Percentiles rank a stretch among this genome's conserved stretches.
These are phyloP conservation scores for Sisor rabdophorus DNA, from an alignment of 2,113 vertebrate genomes.

Conservation along the genomic window DNA sequence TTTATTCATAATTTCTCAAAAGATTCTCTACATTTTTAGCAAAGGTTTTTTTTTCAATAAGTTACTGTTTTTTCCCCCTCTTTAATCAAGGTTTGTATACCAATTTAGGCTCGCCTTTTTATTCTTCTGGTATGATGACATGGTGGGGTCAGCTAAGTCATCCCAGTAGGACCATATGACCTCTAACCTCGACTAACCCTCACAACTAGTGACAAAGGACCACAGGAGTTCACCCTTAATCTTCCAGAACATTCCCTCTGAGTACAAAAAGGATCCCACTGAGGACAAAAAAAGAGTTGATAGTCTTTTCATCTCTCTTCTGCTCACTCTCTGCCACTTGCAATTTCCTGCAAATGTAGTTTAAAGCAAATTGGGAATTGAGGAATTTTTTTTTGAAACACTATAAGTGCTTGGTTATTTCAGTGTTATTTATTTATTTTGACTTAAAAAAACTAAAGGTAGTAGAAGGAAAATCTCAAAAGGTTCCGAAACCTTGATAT, in stretches of 20 bases:
- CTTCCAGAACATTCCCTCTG: conserved; percentile 29
- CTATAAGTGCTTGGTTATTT: conserved; percentile 8
- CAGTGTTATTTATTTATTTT: conserved; percentile 19
- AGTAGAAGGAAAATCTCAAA: not conserved
- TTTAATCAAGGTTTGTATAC: conserved; percentile 13
- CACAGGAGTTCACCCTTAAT: conserved; percentile 47
- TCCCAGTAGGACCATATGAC: conserved; percentile 29
- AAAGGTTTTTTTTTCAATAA: conserved; percentile 7
- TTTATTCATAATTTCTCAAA: conserved; percentile 48
- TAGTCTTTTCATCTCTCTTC: conserved; percentile 46
- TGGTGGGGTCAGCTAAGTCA: conserved; percentile 33
- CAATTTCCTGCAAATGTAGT: conserved; percentile 9
- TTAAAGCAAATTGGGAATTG: not conserved
- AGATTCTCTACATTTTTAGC: conserved; percentile 25
- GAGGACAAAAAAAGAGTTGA: conserved; percentile 28
- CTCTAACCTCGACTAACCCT: conserved; percentile 41
- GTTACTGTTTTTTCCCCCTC: not conserved
- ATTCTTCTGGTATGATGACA: conserved; percentile 35
- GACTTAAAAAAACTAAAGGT: not conserved
- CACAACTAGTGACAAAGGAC: conserved; percentile 34
- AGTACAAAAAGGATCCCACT: conserved; percentile 24
- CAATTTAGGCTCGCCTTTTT: conserved; percentile 15
- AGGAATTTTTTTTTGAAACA: conserved; percentile 11
- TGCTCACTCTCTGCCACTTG: conserved; percentile 22
- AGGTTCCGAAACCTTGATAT: conserved; percentile 1